These are phyloP conservation scores for Sterrhoptilus dennistouni DNA, from an alignment of 2,113 vertebrate species.

Conservation along the genomic window DNA sequence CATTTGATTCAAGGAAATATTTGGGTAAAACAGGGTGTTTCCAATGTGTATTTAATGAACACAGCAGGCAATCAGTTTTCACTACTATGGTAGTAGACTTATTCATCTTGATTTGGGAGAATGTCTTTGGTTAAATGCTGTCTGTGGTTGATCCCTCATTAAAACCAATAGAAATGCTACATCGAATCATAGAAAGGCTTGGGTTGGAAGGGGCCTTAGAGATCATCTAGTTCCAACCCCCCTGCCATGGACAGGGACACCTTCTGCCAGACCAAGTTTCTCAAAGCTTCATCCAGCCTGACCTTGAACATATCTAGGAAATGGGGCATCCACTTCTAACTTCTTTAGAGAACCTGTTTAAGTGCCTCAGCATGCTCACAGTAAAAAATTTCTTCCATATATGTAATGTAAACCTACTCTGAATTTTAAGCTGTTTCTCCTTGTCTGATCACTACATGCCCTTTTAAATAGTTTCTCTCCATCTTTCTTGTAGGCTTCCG, in stretches of 20 bases:
- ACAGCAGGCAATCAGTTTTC: neutral
- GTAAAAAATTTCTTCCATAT: neutral
- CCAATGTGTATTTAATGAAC: neutral
- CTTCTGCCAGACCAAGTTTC: neutral
- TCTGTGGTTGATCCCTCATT: neutral
- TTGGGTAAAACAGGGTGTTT: neutral
- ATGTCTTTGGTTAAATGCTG: neutral
- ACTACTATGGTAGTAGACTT: neutral
- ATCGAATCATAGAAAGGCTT: neutral
- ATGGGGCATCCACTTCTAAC: neutral
- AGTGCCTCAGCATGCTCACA: neutral
- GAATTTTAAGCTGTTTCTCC: neutral
- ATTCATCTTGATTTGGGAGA: neutral
- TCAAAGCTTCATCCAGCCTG: neutral
- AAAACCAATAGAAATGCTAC: neutral
- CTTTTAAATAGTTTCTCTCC: neutral
- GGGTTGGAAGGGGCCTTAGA: neutral
- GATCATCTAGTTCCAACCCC: neutral
- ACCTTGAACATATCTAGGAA: neutral
- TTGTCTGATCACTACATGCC: neutral
- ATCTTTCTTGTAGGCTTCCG: neutral
- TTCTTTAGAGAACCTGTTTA: neutral
- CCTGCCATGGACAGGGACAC: accelerated
- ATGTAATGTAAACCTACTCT: neutral
- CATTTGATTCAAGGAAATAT: neutral